These are phyloP conservation scores for Labrus mixtus DNA, from an alignment of 2,113 vertebrate genomes.

Conservation along the genomic window DNA sequence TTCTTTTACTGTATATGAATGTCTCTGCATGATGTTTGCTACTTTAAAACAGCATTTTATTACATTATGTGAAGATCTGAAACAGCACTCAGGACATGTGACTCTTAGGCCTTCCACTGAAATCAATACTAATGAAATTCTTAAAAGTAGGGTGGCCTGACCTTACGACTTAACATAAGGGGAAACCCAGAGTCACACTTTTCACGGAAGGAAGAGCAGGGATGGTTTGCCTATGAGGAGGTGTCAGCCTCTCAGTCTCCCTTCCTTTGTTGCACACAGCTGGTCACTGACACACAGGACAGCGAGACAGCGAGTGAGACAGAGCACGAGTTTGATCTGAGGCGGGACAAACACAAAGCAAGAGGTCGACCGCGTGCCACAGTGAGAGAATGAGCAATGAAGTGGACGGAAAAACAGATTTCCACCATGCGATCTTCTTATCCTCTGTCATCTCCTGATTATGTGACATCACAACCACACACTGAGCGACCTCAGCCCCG, in stretches of 20 bases:
- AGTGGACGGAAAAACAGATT: slow-evolving; percentile 22
- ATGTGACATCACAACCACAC: slow-evolving; percentile 17
- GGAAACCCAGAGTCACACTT: slow-evolving; percentile 20
- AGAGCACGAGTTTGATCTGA: background rate
- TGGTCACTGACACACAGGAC: slow-evolving; percentile 71
- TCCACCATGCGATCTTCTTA: background rate
- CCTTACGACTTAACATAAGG: slow-evolving; percentile 25
- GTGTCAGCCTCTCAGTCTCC: slow-evolving; percentile 59
- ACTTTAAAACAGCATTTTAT: background rate
- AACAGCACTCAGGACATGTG: background rate
- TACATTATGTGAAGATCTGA: background rate
- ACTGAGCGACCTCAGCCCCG: background rate
- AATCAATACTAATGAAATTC: slow-evolving; percentile 43
- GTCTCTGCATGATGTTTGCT: background rate
- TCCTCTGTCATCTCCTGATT: slow-evolving; percentile 20
- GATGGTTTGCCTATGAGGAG: slow-evolving; percentile 75
- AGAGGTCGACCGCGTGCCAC: background rate
- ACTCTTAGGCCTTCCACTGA: slow-evolving; percentile 24
- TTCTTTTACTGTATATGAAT: slow-evolving; percentile 14
- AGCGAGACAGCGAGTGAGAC: slow-evolving; percentile 13
- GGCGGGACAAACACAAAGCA: slow-evolving; percentile 19
- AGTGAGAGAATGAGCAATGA: slow-evolving; percentile 6
- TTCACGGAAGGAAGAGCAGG: slow-evolving; percentile 45
- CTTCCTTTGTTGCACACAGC: slow-evolving; percentile 64
- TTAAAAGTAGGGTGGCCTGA: slow-evolving; percentile 47